These are phyloP conservation scores for Latrodectus geometricus DNA, from an alignment of 1,140 invertebrate genomes.

Conservation along the genomic window DNA sequence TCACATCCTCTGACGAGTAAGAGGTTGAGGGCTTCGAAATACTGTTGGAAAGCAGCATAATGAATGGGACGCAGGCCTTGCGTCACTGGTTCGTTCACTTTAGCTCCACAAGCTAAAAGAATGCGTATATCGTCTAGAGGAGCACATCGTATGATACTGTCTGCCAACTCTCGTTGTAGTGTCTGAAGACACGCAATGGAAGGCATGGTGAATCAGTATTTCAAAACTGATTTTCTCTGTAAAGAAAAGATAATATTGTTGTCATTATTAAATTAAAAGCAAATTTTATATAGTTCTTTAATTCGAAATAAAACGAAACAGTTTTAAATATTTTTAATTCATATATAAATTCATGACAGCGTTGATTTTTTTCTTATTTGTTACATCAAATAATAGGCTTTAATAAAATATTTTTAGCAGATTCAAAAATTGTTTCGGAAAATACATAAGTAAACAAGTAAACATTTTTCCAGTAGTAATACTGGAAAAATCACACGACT, in stretches of 20 bases:
- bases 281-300: not conserved
- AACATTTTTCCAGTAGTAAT: too few relatives aligned
- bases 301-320: not conserved
- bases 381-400: too few relatives aligned
- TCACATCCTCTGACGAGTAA: slow-evolving; percentile 81
- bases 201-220: slow-evolving; percentile 50
- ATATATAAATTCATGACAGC: not conserved
- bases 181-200: slow-evolving; percentile 62
- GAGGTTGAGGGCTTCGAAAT: slow-evolving; percentile 83
- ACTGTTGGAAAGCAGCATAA: slow-evolving; percentile 89
- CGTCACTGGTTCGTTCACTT: slow-evolving; percentile 75
- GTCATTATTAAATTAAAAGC: not conserved
- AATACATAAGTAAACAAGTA: too few relatives aligned
- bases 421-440: too few relatives aligned
- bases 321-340: not conserved
- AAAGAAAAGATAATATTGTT: not conserved
- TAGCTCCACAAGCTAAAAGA: slow-evolving; percentile 85
- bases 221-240: not conserved
- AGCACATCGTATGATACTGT: slow-evolving; percentile 88
- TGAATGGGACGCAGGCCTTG: slow-evolving; percentile 86
- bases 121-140: slow-evolving; percentile 88
- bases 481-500: too few relatives aligned
- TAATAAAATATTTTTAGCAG: too few relatives aligned
- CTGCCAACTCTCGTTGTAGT: slow-evolving; percentile 86
- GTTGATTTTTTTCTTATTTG: not conserved